These are phyloP conservation scores for Phoxinus dragarum DNA, from an alignment of 2,797 vertebrate species.

Conservation along the genomic window DNA sequence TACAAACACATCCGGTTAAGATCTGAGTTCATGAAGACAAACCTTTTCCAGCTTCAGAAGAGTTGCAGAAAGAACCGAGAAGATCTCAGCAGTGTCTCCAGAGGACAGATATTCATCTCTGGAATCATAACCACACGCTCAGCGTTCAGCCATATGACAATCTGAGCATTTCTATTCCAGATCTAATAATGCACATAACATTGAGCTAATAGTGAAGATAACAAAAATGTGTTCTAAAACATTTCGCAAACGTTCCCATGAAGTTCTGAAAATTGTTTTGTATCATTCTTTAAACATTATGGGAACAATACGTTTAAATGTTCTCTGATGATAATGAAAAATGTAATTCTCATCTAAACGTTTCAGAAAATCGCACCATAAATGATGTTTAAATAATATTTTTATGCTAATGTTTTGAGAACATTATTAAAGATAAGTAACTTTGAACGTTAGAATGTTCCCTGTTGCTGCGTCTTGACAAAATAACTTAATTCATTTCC, in stretches of 20 bases:
- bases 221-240: no score
- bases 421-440: background rate
- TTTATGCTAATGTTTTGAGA: background rate
- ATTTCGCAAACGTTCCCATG: no score
- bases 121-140: constrained; percentile 27
- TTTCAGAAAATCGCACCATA: no score
- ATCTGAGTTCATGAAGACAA: background rate
- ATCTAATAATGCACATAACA: no score
- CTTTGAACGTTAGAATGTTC: background rate
- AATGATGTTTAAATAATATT: background rate
- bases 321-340: no score
- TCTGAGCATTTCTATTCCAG: no score
- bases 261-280: no score
- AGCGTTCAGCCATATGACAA: background rate
- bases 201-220: no score
- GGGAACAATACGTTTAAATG: no score
- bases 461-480: background rate
- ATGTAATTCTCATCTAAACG: no score
- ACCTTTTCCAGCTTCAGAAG: constrained; percentile 94
- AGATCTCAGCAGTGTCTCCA: constrained; percentile 81
- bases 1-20: constrained; percentile 65
- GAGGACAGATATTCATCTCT: constrained; percentile 73
- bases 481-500: background rate
- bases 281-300: no score
- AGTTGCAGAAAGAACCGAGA: constrained; percentile 87